Evolutionary conservation across 2,797 vertebrate species (phyloP), one percentile per base, ranked within the genome.

Genomic region (Hydrocynus forskahlii): DNA sequence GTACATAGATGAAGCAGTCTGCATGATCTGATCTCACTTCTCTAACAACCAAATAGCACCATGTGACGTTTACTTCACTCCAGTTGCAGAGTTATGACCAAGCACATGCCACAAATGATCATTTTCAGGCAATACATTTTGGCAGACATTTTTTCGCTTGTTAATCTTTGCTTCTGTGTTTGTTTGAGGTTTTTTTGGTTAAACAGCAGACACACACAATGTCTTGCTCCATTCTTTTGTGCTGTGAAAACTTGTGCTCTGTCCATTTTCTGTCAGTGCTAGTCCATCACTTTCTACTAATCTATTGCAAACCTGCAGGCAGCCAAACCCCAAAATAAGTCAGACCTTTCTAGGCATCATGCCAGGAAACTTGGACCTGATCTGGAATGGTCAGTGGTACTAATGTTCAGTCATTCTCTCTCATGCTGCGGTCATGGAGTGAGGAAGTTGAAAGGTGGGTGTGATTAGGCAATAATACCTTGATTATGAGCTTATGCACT

Each of bases 381-480:
- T 29, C 48, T 45, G 63, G 48, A 17, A 59, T 45, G 48, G n/a
- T 29, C 48, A 45, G 63, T 38, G 12, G 60, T 50, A 12, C 54
- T 66, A 59, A 17, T 23, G 25, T 68, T 75, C 75, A 59, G 21
- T 40, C 45, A n/a, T 45, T 4, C 68, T 80, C 54, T 67, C 17
- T 57, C 43, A 66, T 16, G 59, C 66, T 83, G 4, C 74, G 68
- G 16, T 64, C 62, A 17, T 45, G 7, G 48, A 2, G 3, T 2
- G 13, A 52, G 45, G 45, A 12, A 3, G 12, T 48, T 8, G 45
- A 12, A 12, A 4, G 10, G 52, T 54, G 16, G 45, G 57, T 21
- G 73, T 80, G 71, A 86, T 86, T 69, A 84, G 55, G 48, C 59
- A 74, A 64, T 81, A 73, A 84, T 77, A 16, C 43, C 12, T 25